A percentile compares a stretch with the other conserved stretches of the same genome.
These are phyloP conservation scores for Drosophila hydei DNA, from an alignment of 1,140 invertebrate species.

Conservation along the genomic window DNA sequence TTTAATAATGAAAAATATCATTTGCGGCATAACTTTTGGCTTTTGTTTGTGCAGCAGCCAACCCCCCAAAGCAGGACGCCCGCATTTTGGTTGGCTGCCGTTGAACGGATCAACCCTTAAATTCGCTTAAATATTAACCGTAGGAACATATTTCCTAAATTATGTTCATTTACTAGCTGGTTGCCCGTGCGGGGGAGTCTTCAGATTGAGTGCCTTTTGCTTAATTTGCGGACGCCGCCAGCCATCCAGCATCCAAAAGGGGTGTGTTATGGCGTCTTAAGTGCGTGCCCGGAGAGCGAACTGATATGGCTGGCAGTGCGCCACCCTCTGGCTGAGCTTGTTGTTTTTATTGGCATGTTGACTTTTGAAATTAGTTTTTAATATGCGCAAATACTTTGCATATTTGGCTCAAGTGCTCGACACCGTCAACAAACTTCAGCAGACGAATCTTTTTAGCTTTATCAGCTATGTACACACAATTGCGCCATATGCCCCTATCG, in stretches of 20 bases:
- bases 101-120: slow-evolving; percentile 67
- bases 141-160: slow-evolving; percentile 78
- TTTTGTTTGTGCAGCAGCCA: slow-evolving; percentile 66
- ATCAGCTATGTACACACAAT: slow-evolving; percentile 32
- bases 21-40: slow-evolving; percentile 80
- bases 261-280: slow-evolving; percentile 65
- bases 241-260: slow-evolving; percentile 59
- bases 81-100: slow-evolving; percentile 70
- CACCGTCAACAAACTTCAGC: slow-evolving; percentile 17
- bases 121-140: slow-evolving; percentile 58
- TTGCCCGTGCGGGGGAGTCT: slow-evolving; percentile 38
- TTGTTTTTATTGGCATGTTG: slow-evolving; percentile 82
- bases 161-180: slow-evolving; percentile 68
- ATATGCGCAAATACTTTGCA: slow-evolving; percentile 82
- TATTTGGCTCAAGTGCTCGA: slow-evolving; percentile 61
- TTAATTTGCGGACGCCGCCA: slow-evolving; percentile 74
- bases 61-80: slow-evolving; percentile 37
- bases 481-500: slow-evolving; percentile 70
- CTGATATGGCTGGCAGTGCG: neutral
- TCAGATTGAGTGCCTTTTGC: slow-evolving; percentile 71
- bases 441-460: slow-evolving; percentile 19
- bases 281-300: slow-evolving; percentile 43
- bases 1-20: slow-evolving; percentile 84
- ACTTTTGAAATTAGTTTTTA: slow-evolving; percentile 83
- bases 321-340: slow-evolving; percentile 37